Evolutionary conservation across 2,113 vertebrate species (phyloP).

Genomic region (Plotosus lineatus): DNA sequence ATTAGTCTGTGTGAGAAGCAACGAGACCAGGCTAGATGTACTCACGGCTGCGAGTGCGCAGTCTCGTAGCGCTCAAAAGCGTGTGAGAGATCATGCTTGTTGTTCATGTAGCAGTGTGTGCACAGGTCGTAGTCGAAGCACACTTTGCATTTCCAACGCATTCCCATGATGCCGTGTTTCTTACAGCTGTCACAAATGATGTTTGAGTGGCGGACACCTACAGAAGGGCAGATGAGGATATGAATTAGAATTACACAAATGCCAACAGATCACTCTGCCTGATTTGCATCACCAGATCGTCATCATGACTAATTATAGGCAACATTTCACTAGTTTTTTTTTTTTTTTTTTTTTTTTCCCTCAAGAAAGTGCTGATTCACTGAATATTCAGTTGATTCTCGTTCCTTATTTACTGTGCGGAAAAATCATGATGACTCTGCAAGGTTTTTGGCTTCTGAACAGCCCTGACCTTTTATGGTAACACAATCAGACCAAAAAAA

Average conservation of each 20-base stretch:
- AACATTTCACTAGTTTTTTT: not conserved
- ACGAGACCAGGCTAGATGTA: slow-evolving; percentile 51
- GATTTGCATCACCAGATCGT: not conserved
- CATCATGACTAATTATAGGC: not conserved
- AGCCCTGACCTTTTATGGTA: not conserved
- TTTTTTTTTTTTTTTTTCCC: not conserved
- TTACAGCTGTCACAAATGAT: slow-evolving; percentile 99
- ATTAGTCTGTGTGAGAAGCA: not conserved
- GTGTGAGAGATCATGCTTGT: slow-evolving; percentile 89
- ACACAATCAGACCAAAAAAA: not conserved
- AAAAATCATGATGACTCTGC: not conserved
- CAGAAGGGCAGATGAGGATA: not conserved
- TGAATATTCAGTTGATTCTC: not conserved
- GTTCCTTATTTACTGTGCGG: not conserved
- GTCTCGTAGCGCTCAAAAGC: slow-evolving; percentile 95
- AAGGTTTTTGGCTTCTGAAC: not conserved
- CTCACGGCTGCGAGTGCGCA: slow-evolving; percentile 94
- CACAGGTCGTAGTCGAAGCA: slow-evolving; percentile 98
- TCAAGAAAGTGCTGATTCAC: not conserved
- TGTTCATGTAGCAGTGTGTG: slow-evolving; percentile 97
- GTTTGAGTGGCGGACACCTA: slow-evolving; percentile 96
- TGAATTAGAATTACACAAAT: not conserved
- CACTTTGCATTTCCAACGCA: slow-evolving; percentile 97
- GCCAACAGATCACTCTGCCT: not conserved
- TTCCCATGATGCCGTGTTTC: slow-evolving; percentile 94